Evolutionary conservation across 2,797 vertebrate species (phyloP).

Genomic region (Sebastes itinus): DNA sequence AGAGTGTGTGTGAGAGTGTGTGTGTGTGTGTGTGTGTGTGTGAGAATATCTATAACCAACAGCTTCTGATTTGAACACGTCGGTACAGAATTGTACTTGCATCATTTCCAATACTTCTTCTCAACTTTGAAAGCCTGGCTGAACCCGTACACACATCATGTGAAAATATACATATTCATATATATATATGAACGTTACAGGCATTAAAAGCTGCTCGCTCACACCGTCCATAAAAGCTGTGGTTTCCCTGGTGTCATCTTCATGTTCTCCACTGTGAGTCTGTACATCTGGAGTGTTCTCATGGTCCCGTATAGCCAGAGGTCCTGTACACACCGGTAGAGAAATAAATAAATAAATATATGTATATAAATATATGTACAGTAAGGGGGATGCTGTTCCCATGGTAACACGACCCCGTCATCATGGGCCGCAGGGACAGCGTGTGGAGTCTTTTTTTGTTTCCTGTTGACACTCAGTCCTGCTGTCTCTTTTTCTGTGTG

Average conservation of each 20-base stretch:
- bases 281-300: conserved; percentile 63
- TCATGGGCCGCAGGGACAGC: conserved; percentile 49
- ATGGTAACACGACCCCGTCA: conserved; percentile 65
- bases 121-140: conserved; percentile 32
- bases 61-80: conserved; percentile 28
- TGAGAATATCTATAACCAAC: conserved; percentile 29
- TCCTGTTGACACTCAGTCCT: conserved; percentile 42
- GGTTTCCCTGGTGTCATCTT: conserved; percentile 49
- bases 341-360: conserved; percentile 81
- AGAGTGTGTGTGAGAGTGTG: background rate
- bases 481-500: conserved; percentile 40
- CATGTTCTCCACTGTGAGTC: conserved; percentile 40
- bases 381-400: conserved; percentile 50
- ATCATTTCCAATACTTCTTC: conserved; percentile 33
- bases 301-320: conserved; percentile 67
- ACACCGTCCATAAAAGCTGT: conserved; percentile 49
- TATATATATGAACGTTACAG: background rate
- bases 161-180: conserved; percentile 70
- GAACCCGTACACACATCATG: conserved; percentile 48
- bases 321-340: conserved; percentile 71
- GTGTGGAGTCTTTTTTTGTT: conserved; percentile 44
- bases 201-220: conserved; percentile 52
- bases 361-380: conserved; percentile 81
- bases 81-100: conserved; percentile 45
- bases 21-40: background rate